phyloP scores from a whole-genome alignment of 2,113 vertebrate species.

The Oostethus manadensis region DNA sequence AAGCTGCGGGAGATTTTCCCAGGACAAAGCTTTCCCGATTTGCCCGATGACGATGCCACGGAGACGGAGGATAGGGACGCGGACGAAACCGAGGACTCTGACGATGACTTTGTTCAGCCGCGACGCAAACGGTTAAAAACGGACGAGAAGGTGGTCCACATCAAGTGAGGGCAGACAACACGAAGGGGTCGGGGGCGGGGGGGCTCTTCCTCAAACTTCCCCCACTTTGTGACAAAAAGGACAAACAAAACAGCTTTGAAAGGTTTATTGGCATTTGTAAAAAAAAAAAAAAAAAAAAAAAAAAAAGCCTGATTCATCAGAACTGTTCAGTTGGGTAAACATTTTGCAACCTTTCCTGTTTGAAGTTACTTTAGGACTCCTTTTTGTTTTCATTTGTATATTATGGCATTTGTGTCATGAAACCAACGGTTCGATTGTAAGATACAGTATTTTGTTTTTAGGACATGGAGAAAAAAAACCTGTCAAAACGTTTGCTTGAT shows the following conservation, averaged over 20 bases:
- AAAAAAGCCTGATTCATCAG: constrained; percentile 37
- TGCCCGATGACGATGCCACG: constrained; percentile 75
- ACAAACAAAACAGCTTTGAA: constrained; percentile 43
- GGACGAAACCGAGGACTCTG: constrained; percentile 88
- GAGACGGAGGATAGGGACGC: constrained; percentile 79
- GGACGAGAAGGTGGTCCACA: constrained; percentile 89
- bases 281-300: constrained; percentile 25
- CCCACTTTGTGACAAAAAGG: constrained; percentile 25
- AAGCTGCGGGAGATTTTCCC: constrained; percentile 90
- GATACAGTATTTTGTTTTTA: constrained; percentile 47
- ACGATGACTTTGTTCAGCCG: constrained; percentile 92
- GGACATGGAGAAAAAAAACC: constrained; percentile 47
- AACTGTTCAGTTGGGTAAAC: constrained; percentile 29
- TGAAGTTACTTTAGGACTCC: constrained; percentile 54
- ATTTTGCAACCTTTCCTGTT: constrained; percentile 47
- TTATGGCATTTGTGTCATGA: constrained; percentile 73
- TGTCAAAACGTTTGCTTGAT: constrained; percentile 65
- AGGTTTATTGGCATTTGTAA: constrained; percentile 36
- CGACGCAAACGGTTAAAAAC: constrained; percentile 95
- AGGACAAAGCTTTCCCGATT: constrained; percentile 87
- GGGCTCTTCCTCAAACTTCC: constrained; percentile 47
- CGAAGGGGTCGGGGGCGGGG: constrained; percentile 25
- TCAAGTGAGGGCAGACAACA: constrained; percentile 77
- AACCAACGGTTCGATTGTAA: constrained; percentile 60
- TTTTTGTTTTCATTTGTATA: constrained; percentile 73